Evolutionary conservation across 2,113 vertebrate genomes (phyloP), one percentile per base, ranked within the genome.

Genomic region (Solea solea): DNA sequence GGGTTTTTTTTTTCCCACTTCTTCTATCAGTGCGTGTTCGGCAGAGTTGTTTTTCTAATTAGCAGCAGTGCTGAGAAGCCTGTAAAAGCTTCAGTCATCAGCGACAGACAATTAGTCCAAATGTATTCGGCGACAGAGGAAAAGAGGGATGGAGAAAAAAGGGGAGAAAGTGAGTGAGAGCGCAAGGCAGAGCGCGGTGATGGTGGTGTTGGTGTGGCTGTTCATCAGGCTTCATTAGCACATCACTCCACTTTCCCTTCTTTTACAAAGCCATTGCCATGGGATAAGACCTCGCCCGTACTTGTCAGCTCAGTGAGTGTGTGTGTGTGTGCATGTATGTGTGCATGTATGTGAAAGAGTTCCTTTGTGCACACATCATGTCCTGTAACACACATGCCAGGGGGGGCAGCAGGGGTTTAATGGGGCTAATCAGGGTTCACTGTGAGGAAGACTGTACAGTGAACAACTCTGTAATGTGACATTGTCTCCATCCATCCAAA

Each of bases 191-290:
- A 41, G 58, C 14, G 34, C 12, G 9, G 34, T 40, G 59, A 61
- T 3, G 64, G 28, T 1, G 27, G 56, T 9, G 12, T 15, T 67
- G 41, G 61, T 74, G 69, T 41, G 64, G 73, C 82, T 89, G 71
- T 83, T 89, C 80, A 87, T 86, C 74, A 67, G 57, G 58, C 76
- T 75, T 82, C 76, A 79, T 74, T 79, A 80, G 72, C 64, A 78
- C 76, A 75, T 72, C 28, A 8, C 66, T 75, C 72, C 56, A 28
- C 56, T 82, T 76, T 71, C 61, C 58, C 61, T 61, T 13, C 2
- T 61, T 78, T 76, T 14, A 42, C 34, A 59, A 59, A 61, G 34
- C 51, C 44, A 56, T 58, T 0, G 76, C 84, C 64, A 27, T 12
- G 1, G 61, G 80, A 46, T 49, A 28, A 69, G 72, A 80, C 66